phyloP scores from a whole-genome alignment of 2,888 invertebrate species.

The Eremobia ochroleuca region DNA sequence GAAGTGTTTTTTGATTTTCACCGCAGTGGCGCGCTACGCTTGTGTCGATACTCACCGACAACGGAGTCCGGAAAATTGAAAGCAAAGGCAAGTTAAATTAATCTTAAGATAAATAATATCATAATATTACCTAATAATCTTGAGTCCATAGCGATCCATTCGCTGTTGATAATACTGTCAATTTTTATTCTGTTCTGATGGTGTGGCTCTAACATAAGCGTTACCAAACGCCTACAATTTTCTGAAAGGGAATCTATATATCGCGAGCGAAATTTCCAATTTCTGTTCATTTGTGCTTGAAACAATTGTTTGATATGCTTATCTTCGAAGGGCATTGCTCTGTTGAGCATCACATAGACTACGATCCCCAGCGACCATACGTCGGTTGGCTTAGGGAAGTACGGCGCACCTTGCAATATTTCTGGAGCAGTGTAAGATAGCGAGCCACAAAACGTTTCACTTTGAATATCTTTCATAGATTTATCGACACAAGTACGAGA shows the following conservation, averaged over 20 bases:
- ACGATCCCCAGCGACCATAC: constrained; percentile 96
- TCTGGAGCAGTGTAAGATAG: constrained; percentile 97
- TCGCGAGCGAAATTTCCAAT: constrained; percentile 94
- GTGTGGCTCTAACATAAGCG: constrained; percentile 93
- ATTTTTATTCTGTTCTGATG: constrained; percentile 90
- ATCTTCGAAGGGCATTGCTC: constrained; percentile 96
- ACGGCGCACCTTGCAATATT: constrained; percentile 94
- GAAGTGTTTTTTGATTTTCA: background rate
- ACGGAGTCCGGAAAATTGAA: background rate
- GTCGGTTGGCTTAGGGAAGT: constrained; percentile 94
- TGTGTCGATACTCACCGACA: background rate
- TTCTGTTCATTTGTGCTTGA: constrained; percentile 90
- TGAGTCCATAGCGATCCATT: constrained; percentile 93
- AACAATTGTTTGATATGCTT: constrained; percentile 93
- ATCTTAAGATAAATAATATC: background rate
- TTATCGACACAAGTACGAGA: constrained; percentile 89
- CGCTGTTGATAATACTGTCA: constrained; percentile 90
- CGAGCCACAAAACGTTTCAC: constrained; percentile 96
- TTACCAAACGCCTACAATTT: constrained; percentile 92
- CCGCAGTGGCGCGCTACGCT: background rate
- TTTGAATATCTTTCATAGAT: constrained; percentile 88
- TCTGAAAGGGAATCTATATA: constrained; percentile 91
- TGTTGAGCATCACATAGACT: constrained; percentile 95
- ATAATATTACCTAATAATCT: constrained; percentile 81
- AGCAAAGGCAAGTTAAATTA: background rate